phyloP scores from a whole-genome alignment of 2,797 vertebrate genomes.

The Epinephelus awoara region DNA sequence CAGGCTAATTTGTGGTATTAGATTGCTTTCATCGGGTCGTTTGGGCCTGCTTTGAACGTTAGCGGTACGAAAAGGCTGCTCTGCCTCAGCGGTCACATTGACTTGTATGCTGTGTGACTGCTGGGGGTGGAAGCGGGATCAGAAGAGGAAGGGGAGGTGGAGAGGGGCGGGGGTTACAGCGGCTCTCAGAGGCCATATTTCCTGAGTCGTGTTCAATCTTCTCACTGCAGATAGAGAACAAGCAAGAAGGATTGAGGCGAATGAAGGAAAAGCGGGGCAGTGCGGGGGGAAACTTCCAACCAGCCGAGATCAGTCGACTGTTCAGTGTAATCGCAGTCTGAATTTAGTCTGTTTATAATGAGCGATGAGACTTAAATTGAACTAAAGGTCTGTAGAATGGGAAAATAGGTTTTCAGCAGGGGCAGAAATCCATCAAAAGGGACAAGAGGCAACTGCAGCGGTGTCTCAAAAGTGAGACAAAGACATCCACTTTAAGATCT shows the following conservation, averaged over 20 bases:
- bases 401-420: conserved; percentile 55
- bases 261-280: conserved; percentile 15
- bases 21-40: conserved; percentile 78
- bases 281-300: not conserved
- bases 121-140: not conserved
- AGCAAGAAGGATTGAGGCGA: conserved; percentile 14
- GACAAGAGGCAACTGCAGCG: conserved; percentile 42
- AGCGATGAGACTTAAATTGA: conserved; percentile 47
- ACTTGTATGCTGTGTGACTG: conserved; percentile 53
- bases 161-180: not conserved
- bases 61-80: conserved; percentile 62
- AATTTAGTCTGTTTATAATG: conserved; percentile 46
- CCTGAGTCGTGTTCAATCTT: conserved; percentile 57
- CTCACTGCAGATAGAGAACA: conserved; percentile 34
- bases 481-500: conserved; percentile 42
- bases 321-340: conserved; percentile 31
- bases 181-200: conserved; percentile 55
- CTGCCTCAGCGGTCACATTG: conserved; percentile 69
- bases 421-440: conserved; percentile 55
- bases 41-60: conserved; percentile 69
- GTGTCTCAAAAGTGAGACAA: conserved; percentile 51
- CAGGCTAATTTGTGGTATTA: conserved; percentile 83
- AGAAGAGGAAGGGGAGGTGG: not conserved
- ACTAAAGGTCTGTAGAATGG: conserved; percentile 43
- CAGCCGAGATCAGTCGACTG: conserved; percentile 22